These are phyloP conservation scores for Xanthia icteritia DNA, from an alignment of 2,888 invertebrate species.

Conservation along the genomic window DNA sequence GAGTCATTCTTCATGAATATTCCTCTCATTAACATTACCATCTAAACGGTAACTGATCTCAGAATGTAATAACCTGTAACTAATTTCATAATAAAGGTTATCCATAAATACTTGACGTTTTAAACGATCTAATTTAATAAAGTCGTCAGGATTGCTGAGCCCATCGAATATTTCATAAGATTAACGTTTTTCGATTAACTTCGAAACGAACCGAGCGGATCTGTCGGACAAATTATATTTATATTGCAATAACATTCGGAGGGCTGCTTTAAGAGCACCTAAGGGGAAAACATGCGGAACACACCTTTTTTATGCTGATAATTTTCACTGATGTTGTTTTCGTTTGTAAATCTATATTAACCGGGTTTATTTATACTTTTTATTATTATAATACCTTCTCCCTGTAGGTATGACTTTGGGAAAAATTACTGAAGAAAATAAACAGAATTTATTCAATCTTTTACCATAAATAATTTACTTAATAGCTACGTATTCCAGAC, in stretches of 20 bases:
- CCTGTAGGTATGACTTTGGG: background rate
- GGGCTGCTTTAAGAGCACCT: conserved; percentile 44
- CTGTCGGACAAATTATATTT: conserved; percentile 61
- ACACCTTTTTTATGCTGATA: conserved; percentile 42
- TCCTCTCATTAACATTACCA: conserved; percentile 7
- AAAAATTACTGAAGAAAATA: background rate
- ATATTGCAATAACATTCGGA: conserved; percentile 57
- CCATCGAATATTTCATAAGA: conserved; percentile 56
- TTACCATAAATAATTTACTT: background rate
- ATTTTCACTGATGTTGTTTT: conserved; percentile 49
- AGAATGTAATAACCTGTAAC: conserved; percentile 54
- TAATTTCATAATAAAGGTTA: conserved; percentile 46
- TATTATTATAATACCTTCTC: background rate
- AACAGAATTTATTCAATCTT: background rate
- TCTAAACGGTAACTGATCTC: conserved; percentile 14
- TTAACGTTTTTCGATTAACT: conserved; percentile 67
- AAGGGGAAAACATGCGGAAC: conserved; percentile 38
- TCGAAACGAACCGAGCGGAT: conserved; percentile 43
- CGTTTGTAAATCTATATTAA: conserved; percentile 31
- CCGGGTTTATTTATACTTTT: background rate
- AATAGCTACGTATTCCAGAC: background rate
- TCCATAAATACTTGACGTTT: conserved; percentile 47
- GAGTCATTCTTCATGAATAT: conserved; percentile 4
- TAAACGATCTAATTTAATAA: conserved; percentile 62
- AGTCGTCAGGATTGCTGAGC: conserved; percentile 30